Evolutionary conservation across 2,888 invertebrate genomes (phyloP).

Genomic region (Pocota personata): DNA sequence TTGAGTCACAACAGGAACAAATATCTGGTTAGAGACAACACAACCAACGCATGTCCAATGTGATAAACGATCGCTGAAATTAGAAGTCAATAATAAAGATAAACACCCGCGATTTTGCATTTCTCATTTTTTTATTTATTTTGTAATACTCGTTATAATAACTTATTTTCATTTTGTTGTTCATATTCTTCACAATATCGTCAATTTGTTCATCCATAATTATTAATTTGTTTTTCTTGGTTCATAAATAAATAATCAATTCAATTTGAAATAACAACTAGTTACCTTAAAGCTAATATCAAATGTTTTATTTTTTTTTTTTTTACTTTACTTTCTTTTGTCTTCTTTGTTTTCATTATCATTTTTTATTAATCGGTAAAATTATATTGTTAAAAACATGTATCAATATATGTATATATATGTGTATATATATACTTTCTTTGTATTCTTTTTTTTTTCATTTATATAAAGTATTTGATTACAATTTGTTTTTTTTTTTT

Average conservation of each 20-base stretch:
- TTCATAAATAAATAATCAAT: constrained; percentile 74
- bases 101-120: constrained; percentile 26
- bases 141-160: constrained; percentile 73
- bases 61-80: not conserved
- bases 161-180: constrained; percentile 71
- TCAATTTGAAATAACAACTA: constrained; percentile 74
- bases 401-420: constrained; percentile 56
- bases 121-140: constrained; percentile 58
- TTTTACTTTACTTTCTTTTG: constrained; percentile 42
- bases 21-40: no score
- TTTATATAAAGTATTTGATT: constrained; percentile 73
- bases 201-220: constrained; percentile 71
- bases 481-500: constrained; percentile 53
- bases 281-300: constrained; percentile 72
- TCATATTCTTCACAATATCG: constrained; percentile 70
- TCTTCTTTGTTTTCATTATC: constrained; percentile 27
- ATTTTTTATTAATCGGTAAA: constrained; percentile 49
- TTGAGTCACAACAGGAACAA: no score
- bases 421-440: constrained; percentile 62
- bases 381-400: constrained; percentile 56
- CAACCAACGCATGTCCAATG: no score
- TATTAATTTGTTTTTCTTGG: constrained; percentile 64
- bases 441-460: constrained; percentile 45
- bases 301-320: constrained; percentile 52
- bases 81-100: not conserved